Percentiles rank a stretch among this genome's conserved stretches.
These are phyloP conservation scores for Oreochromis aureus DNA, from an alignment of 2,113 vertebrate species.

Conservation along the genomic window DNA sequence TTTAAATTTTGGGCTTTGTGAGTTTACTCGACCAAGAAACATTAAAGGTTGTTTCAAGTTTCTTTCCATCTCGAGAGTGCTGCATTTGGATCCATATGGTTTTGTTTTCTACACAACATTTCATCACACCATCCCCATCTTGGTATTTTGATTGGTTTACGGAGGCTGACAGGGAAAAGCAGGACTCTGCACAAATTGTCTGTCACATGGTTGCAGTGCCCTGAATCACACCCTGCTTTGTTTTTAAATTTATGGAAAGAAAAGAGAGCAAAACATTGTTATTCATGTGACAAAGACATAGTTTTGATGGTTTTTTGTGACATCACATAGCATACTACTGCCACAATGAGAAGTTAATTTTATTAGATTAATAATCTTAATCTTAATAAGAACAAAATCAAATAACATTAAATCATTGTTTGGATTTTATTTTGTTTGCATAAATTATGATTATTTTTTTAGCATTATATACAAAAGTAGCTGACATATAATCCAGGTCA, in stretches of 20 bases:
- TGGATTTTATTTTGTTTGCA: background rate
- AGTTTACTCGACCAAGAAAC: background rate
- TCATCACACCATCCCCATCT: background rate
- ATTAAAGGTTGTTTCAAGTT: background rate
- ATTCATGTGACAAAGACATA: background rate
- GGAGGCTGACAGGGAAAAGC: background rate
- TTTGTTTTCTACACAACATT: background rate
- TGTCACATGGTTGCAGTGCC: background rate
- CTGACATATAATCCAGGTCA: background rate
- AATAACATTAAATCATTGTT: background rate
- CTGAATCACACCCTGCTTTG: background rate
- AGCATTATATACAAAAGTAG: background rate
- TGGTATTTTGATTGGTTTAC: background rate
- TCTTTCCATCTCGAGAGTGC: background rate
- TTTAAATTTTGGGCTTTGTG: background rate
- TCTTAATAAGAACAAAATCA: background rate
- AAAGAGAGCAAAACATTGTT: background rate
- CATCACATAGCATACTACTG: background rate
- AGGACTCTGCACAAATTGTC: background rate
- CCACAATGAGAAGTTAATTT: background rate
- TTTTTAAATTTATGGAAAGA: background rate
- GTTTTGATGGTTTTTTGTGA: background rate
- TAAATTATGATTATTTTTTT: background rate
- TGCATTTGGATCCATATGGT: background rate
- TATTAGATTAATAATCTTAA: too few species aligned